A percentile compares a stretch with the other conserved stretches of the same genome.
Evolutionary conservation across 2,113 vertebrate genomes (phyloP).

Genomic region (Plecturocebus donacophilus): DNA sequence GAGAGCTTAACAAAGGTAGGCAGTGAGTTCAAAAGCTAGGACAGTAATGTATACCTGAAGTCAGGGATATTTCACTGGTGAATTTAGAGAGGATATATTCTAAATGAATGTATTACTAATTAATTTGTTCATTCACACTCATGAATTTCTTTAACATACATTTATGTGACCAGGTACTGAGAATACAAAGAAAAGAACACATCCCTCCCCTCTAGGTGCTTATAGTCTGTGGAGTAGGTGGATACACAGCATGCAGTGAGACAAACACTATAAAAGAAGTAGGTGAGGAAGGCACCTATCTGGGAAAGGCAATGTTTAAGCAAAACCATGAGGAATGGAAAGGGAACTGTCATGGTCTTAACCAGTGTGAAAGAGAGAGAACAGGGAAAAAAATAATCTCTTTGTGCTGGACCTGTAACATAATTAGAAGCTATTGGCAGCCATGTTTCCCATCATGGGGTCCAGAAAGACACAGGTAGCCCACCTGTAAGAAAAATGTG

Average conservation of each 20-base stretch:
- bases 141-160: neutral
- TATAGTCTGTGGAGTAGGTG: neutral
- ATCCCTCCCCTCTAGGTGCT: neutral
- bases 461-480: neutral
- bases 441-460: neutral
- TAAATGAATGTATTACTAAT: neutral
- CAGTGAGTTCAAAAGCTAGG: neutral
- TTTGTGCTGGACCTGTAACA: neutral
- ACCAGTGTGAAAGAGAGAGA: neutral
- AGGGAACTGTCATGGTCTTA: neutral
- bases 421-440: neutral
- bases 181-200: neutral
- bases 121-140: neutral
- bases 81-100: neutral
- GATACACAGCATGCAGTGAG: neutral
- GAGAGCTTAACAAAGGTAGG: neutral
- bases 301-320: neutral
- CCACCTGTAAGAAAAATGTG: neutral
- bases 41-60: neutral
- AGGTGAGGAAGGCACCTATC: neutral
- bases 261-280: neutral
- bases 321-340: neutral
- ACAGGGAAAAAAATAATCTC: neutral
- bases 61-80: neutral
- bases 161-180: neutral